Evolutionary conservation across 1,140 invertebrate genomes (phyloP), one percentile per base, ranked within the genome.

Genomic region (Wasmannia auropunctata): DNA sequence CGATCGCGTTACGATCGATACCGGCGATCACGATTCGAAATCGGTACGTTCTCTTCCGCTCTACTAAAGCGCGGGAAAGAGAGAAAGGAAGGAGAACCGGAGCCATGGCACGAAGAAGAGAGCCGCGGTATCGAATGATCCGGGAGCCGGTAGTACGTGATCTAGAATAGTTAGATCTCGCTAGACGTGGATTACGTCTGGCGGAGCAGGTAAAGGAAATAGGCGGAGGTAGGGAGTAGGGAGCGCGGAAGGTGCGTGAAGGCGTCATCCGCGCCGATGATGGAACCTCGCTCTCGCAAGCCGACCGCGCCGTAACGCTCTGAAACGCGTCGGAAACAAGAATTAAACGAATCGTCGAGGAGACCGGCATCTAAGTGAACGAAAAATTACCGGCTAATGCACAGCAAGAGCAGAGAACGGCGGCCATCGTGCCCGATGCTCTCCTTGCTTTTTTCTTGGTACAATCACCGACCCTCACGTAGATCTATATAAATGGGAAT

Each of bases 401-500:
- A 90, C 75, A 80, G 80, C 63, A 74, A 70, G 74, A 89, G 89
- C 80, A 75, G 89, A 79, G 88, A 90, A 87, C 67, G 89, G 83
- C 62, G 46, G 56, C 56, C 51, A 49, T 11, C 54, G 56, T 70
- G 37, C 76, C 58, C 60, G 76, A 70, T 89, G 79, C 77, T 91
- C 88, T 86, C 87, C 75, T 92, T 91, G 75, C 90, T 88, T 91
- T 91, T 91, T 91, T 90, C 81, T 74, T 86, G 25, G 69, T 85
- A 91, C 90, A 92, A 91, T 93, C 91, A 88, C 91, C 90, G 81
- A 86, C 72, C 75, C 62, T 58, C 69, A 83, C 72, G 88, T 90
- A 88, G 89, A 93, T 92, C 88, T 92, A 93, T 93, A 93, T 93
- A 93, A 93, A 93, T 86, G 84, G 85, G 81, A 90, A 90, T 91